Evolutionary conservation across 2,888 invertebrate genomes (phyloP).

Genomic region (Amphiduros pacificus): DNA sequence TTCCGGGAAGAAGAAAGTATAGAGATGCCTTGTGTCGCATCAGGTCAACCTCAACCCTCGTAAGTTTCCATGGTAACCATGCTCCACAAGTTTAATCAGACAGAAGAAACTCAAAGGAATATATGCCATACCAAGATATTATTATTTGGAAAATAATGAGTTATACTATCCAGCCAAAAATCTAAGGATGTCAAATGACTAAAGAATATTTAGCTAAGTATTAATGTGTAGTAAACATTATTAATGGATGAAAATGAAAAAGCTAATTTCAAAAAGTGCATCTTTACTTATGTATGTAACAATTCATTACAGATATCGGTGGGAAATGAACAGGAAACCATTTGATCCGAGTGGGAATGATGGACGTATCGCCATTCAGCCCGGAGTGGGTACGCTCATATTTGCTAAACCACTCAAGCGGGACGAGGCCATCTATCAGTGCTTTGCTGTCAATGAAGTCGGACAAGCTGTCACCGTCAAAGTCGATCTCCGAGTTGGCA

Average conservation of each 20-base stretch:
- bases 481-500: conserved; percentile 17
- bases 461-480: conserved; percentile 27
- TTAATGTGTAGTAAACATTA: neutral
- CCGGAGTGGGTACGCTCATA: conserved; percentile 84
- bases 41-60: conserved; percentile 92
- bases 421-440: conserved; percentile 93
- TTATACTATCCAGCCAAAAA: neutral
- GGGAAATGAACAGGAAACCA: conserved; percentile 52
- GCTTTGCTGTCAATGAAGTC: conserved; percentile 70
- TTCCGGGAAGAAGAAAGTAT: conserved; percentile 82
- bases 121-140: neutral
- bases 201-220: neutral
- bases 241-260: neutral
- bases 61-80: conserved; percentile 64
- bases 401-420: conserved; percentile 85
- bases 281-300: neutral
- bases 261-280: neutral
- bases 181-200: neutral
- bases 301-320: conserved; percentile 26
- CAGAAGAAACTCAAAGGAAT: neutral
- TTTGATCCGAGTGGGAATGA: conserved; percentile 94
- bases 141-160: neutral
- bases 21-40: conserved; percentile 93
- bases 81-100: neutral
- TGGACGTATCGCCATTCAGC: conserved; percentile 90